A percentile compares a stretch with the other conserved stretches of the same genome.
Conservation (phyloP, 2,113 vertebrate species). For the Zosterops pallidus region DNA sequence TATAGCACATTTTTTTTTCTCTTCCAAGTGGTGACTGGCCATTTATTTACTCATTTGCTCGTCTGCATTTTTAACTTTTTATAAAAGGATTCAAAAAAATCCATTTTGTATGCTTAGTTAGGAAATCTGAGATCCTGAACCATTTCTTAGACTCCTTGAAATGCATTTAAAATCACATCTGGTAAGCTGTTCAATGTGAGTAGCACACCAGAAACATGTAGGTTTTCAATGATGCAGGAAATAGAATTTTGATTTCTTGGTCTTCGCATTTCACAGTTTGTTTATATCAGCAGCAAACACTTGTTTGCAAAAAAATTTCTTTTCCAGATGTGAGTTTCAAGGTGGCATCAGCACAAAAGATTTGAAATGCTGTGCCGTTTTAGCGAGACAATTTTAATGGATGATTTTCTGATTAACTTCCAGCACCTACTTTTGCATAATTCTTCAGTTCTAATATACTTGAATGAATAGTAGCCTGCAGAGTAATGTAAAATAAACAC, state of each 20-base stretch:
- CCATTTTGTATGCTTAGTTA: neutral
- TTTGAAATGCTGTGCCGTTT: neutral
- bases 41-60: neutral
- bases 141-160: neutral
- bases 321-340: neutral
- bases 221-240: neutral
- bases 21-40: neutral
- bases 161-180: neutral
- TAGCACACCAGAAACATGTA: neutral
- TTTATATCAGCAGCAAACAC: neutral
- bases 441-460: neutral
- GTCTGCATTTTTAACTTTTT: neutral
- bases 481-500: neutral
- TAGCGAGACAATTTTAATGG: neutral
- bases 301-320: neutral
- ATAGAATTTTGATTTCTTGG: neutral
- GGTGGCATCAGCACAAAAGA: neutral
- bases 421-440: neutral
- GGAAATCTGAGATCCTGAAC: neutral
- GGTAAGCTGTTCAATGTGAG: neutral
- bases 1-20: neutral
- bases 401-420: conserved; percentile 17
- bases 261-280: neutral
- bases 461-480: neutral
- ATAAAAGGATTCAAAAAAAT: neutral